phyloP scores from a whole-genome alignment of 2,113 vertebrate species.

The Alethe diademata region DNA sequence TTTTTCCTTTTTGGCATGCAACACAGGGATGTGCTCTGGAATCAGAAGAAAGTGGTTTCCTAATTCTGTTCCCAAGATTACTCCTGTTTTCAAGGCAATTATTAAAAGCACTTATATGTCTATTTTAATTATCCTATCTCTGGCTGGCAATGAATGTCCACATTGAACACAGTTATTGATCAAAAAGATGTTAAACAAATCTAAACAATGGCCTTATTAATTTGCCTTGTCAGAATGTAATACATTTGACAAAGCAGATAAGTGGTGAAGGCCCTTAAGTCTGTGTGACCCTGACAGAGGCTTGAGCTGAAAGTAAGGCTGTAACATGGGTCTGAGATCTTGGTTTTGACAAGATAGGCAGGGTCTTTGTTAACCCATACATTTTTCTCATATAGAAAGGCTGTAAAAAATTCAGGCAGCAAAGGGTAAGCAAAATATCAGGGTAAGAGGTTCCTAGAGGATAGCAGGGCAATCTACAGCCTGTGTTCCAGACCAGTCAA shows the following conservation, averaged over 20 bases:
- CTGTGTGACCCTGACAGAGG: not conserved
- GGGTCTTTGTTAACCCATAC: not conserved
- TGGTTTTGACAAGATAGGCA: not conserved
- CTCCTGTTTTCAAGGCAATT: not conserved
- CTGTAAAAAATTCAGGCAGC: not conserved
- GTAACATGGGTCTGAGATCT: not conserved
- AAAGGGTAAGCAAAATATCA: not conserved
- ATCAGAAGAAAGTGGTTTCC: not conserved
- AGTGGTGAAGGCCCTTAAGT: not conserved
- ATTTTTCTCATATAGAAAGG: not conserved
- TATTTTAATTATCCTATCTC: not conserved
- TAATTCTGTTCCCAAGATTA: not conserved
- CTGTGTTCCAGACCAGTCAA: not conserved
- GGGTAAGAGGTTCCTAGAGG: not conserved
- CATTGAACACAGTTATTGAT: not conserved
- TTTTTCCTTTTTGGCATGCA: not conserved
- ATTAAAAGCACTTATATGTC: not conserved
- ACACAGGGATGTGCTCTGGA: not conserved
- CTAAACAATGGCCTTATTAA: constrained; percentile 14
- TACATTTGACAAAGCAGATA: not conserved
- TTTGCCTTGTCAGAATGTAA: not conserved
- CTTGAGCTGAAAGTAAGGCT: not conserved
- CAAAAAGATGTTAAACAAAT: not conserved
- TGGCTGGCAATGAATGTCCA: not conserved
- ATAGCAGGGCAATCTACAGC: not conserved